phyloP scores from a whole-genome alignment of 1,140 invertebrate genomes.

The Aphis gossypii region DNA sequence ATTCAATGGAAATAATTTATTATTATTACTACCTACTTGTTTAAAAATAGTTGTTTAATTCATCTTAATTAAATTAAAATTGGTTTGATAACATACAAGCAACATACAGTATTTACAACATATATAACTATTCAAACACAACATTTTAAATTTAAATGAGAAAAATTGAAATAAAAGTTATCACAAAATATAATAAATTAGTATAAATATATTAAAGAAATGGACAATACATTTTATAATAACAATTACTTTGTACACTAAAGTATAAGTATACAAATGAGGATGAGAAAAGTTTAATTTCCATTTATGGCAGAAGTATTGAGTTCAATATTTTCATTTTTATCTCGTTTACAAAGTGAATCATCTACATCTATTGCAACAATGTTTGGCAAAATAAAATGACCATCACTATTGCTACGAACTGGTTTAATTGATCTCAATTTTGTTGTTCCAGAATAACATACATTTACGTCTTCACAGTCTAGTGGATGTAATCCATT shows the following conservation, averaged over 20 bases:
- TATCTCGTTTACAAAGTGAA: conserved; percentile 23
- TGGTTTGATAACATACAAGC: neutral
- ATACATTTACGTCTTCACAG: conserved; percentile 72
- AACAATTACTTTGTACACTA: neutral
- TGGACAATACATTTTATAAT: conserved; percentile 12
- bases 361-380: conserved; percentile 38
- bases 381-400: conserved; percentile 48
- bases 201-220: conserved; percentile 35
- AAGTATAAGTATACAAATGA: neutral
- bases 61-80: neutral
- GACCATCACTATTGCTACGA: conserved; percentile 43
- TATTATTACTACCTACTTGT: neutral
- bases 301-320: conserved; percentile 37
- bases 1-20: neutral
- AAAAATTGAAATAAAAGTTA: conserved; percentile 32
- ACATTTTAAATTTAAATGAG: neutral
- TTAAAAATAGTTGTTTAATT: neutral
- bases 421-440: conserved; percentile 69
- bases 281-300: neutral
- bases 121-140: conserved; percentile 29
- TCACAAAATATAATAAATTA: conserved; percentile 33
- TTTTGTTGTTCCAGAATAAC: conserved; percentile 73
- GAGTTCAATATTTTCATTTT: conserved; percentile 29
- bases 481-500: conserved; percentile 68
- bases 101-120: neutral